Conservation (phyloP, 2,797 vertebrate species). For the Ceryle rudis region DNA sequence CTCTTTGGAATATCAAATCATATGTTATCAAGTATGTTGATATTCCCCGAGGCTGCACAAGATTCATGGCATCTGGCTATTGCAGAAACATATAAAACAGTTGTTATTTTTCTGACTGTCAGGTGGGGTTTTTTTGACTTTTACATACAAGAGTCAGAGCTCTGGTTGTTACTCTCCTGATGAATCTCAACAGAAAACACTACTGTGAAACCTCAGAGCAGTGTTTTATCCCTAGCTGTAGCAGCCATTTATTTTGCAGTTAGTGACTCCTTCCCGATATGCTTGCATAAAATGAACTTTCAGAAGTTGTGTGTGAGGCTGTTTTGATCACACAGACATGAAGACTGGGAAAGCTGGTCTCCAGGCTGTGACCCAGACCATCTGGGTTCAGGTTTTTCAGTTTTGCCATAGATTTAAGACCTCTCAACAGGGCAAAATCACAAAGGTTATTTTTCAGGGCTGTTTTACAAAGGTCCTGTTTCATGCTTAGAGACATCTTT, state of each 20-base stretch:
- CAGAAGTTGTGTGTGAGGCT: background rate
- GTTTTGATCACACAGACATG: background rate
- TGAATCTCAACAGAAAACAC: background rate
- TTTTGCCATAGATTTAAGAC: background rate
- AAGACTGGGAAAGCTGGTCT: background rate
- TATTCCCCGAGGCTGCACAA: background rate
- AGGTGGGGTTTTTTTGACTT: background rate
- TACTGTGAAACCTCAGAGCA: background rate
- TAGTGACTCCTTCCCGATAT: background rate
- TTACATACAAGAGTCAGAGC: background rate
- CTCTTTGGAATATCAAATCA: slow-evolving; percentile 51
- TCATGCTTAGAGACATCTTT: background rate
- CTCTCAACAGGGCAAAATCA: background rate
- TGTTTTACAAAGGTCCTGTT: background rate
- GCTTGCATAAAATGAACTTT: background rate
- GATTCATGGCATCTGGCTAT: background rate
- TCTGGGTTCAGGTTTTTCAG: background rate
- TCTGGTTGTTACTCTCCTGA: background rate
- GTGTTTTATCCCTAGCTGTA: background rate
- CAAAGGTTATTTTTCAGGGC: background rate
- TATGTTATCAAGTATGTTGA: background rate
- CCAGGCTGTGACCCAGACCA: background rate
- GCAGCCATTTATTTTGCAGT: background rate
- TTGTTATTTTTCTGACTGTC: slow-evolving; percentile 18
- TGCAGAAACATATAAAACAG: background rate